Conservation (phyloP, 2,113 vertebrate genomes). For the Microcebus lehilahytsara region DNA sequence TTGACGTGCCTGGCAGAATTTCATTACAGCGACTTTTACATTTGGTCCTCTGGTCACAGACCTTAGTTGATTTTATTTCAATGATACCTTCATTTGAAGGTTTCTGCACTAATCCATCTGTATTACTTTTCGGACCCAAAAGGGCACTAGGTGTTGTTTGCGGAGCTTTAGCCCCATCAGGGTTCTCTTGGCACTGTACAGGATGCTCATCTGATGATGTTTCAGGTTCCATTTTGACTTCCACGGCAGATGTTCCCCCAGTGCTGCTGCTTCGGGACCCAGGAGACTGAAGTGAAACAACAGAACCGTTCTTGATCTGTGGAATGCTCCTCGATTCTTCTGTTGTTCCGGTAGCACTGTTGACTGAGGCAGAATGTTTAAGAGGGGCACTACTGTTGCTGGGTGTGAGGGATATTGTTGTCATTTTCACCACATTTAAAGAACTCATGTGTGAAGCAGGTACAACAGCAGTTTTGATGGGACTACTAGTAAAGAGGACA, state of each 20-base stretch:
- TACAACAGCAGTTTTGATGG: conserved; percentile 95
- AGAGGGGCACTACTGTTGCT: conserved; percentile 85
- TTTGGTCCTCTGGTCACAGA: conserved; percentile 85
- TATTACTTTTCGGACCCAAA: conserved; percentile 78
- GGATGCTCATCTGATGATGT: conserved; percentile 86
- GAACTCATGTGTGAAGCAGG: conserved; percentile 93
- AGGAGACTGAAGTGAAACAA: conserved; percentile 88
- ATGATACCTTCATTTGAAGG: conserved; percentile 86
- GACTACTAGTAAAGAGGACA: conserved; percentile 95
- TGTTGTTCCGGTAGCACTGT: conserved; percentile 74
- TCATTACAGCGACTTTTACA: conserved; percentile 83
- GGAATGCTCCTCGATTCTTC: conserved; percentile 86
- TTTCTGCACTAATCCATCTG: conserved; percentile 84
- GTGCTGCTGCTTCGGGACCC: conserved; percentile 81
- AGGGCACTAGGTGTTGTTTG: conserved; percentile 77
- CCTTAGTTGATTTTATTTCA: conserved; percentile 85
- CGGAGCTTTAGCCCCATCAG: conserved; percentile 73
- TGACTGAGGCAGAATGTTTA: conserved; percentile 88
- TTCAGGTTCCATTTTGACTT: conserved; percentile 93
- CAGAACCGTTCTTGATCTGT: conserved; percentile 89
- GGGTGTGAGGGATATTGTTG: conserved; percentile 93
- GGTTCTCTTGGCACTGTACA: conserved; percentile 82
- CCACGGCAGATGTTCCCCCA: conserved; percentile 80
- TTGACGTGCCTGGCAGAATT: conserved; percentile 81
- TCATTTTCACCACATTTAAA: conserved; percentile 96